phyloP scores from a whole-genome alignment of 2,113 vertebrate genomes.

The Globicephala melas region DNA sequence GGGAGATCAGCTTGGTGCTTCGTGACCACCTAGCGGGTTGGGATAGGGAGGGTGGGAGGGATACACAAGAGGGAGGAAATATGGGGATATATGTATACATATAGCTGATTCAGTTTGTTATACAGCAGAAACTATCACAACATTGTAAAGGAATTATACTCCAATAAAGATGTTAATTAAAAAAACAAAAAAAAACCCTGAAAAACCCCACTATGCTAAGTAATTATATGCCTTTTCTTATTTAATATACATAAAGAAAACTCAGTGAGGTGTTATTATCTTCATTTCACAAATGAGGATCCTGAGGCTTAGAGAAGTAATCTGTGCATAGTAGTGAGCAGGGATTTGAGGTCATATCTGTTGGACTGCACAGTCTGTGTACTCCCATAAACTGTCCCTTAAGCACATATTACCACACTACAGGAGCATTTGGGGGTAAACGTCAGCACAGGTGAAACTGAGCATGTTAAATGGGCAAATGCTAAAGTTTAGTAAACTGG shows the following conservation, averaged over 20 bases:
- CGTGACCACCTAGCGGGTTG: too few species aligned
- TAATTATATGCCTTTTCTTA: neutral
- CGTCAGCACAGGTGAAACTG: neutral
- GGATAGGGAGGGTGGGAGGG: too few species aligned
- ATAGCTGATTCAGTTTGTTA: too few species aligned
- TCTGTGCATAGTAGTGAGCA: neutral
- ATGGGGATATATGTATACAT: too few species aligned
- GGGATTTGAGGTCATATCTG: neutral
- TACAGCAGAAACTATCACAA: too few species aligned
- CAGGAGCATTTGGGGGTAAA: neutral
- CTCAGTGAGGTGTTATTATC: neutral
- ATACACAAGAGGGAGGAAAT: too few species aligned
- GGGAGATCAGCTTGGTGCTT: too few species aligned
- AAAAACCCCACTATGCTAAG: neutral
- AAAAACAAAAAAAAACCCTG: too few species aligned
- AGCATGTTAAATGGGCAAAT: neutral
- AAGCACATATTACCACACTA: neutral
- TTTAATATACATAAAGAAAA: neutral
- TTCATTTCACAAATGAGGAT: neutral
- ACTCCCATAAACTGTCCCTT: neutral
- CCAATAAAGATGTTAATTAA: too few species aligned
- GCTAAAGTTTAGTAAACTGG: neutral
- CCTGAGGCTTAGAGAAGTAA: neutral
- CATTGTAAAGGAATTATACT: too few species aligned
- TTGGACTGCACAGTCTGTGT: neutral